A percentile compares a stretch with the other conserved stretches of the same genome.
Evolutionary conservation across 2,113 vertebrate genomes (phyloP).

Genomic region (Excalfactoria chinensis): DNA sequence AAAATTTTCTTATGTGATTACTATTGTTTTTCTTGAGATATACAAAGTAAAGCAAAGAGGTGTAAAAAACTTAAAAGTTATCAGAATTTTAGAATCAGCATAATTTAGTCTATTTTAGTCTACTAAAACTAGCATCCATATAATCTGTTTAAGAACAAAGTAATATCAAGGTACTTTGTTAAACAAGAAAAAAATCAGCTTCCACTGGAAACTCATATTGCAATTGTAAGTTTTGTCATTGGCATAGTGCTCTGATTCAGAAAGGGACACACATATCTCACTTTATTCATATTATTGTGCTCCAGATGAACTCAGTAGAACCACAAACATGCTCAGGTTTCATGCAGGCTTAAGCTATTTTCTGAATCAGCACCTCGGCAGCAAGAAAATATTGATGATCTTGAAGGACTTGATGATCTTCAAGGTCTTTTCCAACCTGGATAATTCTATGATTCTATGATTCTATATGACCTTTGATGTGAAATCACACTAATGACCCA

Average conservation of each 20-base stretch:
- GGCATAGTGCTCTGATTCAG: not conserved
- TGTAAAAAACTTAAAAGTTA: not conserved
- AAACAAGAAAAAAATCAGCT: not conserved
- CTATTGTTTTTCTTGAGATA: not conserved
- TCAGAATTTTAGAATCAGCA: not conserved
- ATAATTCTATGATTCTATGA: too few species aligned
- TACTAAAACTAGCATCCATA: not conserved
- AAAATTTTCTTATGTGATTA: not conserved
- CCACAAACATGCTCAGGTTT: slow-evolving; percentile 18
- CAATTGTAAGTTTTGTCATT: not conserved
- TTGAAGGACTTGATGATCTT: too few species aligned
- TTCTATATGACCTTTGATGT: not conserved
- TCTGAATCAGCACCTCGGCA: slow-evolving; percentile 38
- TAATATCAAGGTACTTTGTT: not conserved
- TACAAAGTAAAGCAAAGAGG: not conserved
- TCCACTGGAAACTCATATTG: not conserved
- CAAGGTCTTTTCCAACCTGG: too few species aligned
- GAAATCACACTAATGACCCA: not conserved
- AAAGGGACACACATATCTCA: not conserved
- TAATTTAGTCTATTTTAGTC: not conserved
- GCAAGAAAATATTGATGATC: not conserved
- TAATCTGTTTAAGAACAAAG: not conserved
- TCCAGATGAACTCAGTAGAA: not conserved
- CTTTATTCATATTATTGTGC: not conserved
- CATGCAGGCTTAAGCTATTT: not conserved